Evolutionary conservation across 2,797 vertebrate genomes (phyloP).

Genomic region (Dallia pectoralis): DNA sequence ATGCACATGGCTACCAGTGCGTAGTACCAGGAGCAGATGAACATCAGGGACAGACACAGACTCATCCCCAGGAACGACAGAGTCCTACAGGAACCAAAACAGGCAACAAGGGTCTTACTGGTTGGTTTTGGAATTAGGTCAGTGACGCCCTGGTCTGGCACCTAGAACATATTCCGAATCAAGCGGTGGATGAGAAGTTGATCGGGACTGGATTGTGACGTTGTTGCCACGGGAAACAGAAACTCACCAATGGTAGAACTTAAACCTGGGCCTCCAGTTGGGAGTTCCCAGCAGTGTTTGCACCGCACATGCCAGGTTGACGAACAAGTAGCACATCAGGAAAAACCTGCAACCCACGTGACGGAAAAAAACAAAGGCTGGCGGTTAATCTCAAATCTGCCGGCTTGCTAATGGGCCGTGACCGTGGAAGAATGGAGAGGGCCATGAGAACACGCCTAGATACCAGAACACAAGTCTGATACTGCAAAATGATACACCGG

Average conservation of each 20-base stretch:
- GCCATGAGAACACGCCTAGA: background rate
- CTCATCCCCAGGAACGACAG: constrained; percentile 96
- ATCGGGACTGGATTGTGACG: background rate
- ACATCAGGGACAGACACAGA: constrained; percentile 94
- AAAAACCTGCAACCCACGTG: constrained; percentile 81
- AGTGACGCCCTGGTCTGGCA: background rate
- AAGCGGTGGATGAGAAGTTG: background rate
- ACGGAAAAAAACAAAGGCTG: background rate
- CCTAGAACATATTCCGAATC: background rate
- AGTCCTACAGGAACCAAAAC: constrained; percentile 70
- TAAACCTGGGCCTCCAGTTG: constrained; percentile 96
- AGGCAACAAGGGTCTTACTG: background rate
- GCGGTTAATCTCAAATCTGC: background rate
- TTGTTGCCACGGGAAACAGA: background rate
- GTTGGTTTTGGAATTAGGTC: background rate
- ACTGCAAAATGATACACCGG: background rate
- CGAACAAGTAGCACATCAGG: constrained; percentile 97
- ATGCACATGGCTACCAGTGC: constrained; percentile 89
- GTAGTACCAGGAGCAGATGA: constrained; percentile 95
- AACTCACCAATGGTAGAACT: constrained; percentile 91
- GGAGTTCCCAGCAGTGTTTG: constrained; percentile 91
- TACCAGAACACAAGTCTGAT: background rate
- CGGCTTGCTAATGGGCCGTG: background rate
- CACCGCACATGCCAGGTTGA: constrained; percentile 93
- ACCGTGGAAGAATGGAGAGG: background rate